Conservation (phyloP, 2,888 invertebrate genomes). For the Hydropsyche betteni region DNA sequence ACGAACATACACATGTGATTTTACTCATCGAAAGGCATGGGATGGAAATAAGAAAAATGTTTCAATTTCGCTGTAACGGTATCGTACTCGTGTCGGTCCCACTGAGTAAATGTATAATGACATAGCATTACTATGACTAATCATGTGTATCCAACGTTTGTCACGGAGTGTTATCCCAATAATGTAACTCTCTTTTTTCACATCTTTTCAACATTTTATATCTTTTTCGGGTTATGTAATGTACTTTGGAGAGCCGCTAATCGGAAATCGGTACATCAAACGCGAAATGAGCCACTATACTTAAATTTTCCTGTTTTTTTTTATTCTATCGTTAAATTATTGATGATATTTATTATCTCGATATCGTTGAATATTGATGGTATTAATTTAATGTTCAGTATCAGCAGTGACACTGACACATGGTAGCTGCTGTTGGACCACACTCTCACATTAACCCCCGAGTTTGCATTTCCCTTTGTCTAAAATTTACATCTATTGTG, state of each 20-base stretch:
- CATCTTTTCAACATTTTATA: no score
- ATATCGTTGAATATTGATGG: not conserved
- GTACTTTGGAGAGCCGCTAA: not conserved
- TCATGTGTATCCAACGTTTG: conserved; percentile 45
- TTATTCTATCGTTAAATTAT: not conserved
- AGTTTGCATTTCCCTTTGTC: no score
- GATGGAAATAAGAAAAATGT: no score
- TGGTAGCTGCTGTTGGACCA: not conserved
- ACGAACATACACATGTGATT: no score
- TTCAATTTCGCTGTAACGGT: no score
- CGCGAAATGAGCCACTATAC: not conserved
- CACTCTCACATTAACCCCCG: no score
- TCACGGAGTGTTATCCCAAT: conserved; percentile 42
- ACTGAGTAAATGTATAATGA: conserved; percentile 2
- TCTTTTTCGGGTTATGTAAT: not conserved
- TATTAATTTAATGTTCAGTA: conserved; percentile 21
- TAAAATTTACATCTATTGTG: no score
- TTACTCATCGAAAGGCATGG: no score
- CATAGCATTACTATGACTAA: conserved; percentile 35
- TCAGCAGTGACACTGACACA: conserved; percentile 31
- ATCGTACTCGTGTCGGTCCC: not conserved
- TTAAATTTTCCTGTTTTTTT: not conserved
- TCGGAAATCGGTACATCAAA: conserved; percentile 11
- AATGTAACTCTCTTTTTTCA: conserved; percentile 24
- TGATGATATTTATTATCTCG: no score